These are phyloP conservation scores for Eupristina koningsbergeri DNA, from an alignment of 1,140 invertebrate genomes.

Conservation along the genomic window DNA sequence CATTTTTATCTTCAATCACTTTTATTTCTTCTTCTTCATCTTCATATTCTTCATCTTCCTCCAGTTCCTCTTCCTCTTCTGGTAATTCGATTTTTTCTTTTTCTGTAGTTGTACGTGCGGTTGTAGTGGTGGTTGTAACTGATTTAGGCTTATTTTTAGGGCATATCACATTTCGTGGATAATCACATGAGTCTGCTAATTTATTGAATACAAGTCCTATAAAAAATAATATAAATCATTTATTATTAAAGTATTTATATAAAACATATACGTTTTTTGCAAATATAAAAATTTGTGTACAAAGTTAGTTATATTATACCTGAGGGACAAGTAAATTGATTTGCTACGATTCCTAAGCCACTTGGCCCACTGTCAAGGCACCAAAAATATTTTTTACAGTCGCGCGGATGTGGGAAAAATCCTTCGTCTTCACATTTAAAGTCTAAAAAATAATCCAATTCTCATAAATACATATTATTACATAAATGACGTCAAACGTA, in stretches of 20 bases:
- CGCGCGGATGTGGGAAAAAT: constrained; percentile 92
- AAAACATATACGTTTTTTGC: background rate
- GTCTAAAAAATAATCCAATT: constrained; percentile 70
- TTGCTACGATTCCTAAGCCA: constrained; percentile 90
- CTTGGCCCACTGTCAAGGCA: constrained; percentile 91
- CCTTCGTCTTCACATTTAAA: constrained; percentile 95
- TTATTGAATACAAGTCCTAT: constrained; percentile 92
- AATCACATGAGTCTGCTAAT: constrained; percentile 92
- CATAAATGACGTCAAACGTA: background rate
- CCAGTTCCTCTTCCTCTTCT: constrained; percentile 76
- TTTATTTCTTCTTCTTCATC: constrained; percentile 66
- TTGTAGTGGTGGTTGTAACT: constrained; percentile 69
- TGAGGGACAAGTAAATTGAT: constrained; percentile 94
- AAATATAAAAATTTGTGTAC: constrained; percentile 1
- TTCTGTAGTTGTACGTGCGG: constrained; percentile 66
- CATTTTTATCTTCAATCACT: constrained; percentile 60
- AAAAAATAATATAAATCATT: background rate
- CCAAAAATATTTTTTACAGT: constrained; percentile 97
- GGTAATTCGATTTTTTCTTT: constrained; percentile 75
- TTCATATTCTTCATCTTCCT: constrained; percentile 70
- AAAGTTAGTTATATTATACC: constrained; percentile 69
- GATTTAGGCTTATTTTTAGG: constrained; percentile 71
- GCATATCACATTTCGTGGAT: constrained; percentile 89
- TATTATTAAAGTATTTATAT: too few relatives aligned
- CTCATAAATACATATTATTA: background rate